Evolutionary conservation across 1,140 invertebrate species (phyloP).

Genomic region (Drosophila punjabiensis): DNA sequence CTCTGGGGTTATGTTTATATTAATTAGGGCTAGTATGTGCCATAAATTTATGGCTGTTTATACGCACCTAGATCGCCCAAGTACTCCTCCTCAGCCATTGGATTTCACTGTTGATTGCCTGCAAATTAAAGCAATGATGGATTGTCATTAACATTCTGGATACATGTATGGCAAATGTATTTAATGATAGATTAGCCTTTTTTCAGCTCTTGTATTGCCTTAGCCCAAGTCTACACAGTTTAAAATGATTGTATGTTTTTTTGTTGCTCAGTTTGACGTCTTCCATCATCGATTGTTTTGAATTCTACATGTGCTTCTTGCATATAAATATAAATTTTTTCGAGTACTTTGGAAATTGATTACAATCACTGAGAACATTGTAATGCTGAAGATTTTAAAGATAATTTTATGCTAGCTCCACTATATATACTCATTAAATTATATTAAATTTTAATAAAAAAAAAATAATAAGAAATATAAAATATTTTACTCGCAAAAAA

Average conservation of each 20-base stretch:
- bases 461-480: too few relatives aligned
- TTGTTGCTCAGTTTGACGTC: constrained; percentile 4
- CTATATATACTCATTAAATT: not conserved
- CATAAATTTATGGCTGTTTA: constrained; percentile 58
- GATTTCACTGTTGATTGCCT: constrained; percentile 66
- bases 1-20: constrained; percentile 48
- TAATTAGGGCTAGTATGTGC: constrained; percentile 51
- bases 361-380: not conserved
- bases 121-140: constrained; percentile 65
- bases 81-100: constrained; percentile 70
- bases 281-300: constrained; percentile 18
- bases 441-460: too few relatives aligned
- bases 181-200: constrained; percentile 32
- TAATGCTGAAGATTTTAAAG: not conserved
- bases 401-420: not conserved
- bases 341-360: constrained; percentile 6
- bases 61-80: constrained; percentile 68
- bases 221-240: not conserved
- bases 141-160: constrained; percentile 43
- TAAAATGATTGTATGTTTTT: constrained; percentile 14
- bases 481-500: too few relatives aligned
- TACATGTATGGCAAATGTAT: constrained; percentile 5
- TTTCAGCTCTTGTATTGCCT: not conserved
- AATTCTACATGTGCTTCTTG: not conserved
- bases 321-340: not conserved